A percentile compares a stretch with the other conserved stretches of the same genome.
Evolutionary conservation across 2,113 vertebrate genomes (phyloP).

Genomic region (Oryzias woworae): DNA sequence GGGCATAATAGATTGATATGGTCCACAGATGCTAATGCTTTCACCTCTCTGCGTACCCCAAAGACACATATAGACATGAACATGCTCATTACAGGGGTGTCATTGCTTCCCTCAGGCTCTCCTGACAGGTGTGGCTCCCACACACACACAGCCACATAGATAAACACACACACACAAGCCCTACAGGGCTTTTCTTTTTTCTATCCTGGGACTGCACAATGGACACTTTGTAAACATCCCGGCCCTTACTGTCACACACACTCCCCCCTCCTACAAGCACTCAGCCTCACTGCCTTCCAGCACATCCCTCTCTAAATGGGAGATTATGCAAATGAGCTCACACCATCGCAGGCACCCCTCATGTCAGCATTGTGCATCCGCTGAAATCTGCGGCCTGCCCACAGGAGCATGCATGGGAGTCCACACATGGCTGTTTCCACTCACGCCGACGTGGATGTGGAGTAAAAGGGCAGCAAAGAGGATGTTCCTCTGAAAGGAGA

Average conservation of each 20-base stretch:
- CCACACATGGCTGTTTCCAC: conserved; percentile 47
- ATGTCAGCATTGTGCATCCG: conserved; percentile 68
- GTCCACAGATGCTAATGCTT: conserved; percentile 55
- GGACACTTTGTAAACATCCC: conserved; percentile 70
- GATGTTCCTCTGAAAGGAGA: conserved; percentile 18
- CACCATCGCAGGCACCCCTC: conserved; percentile 49
- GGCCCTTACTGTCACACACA: conserved; percentile 49
- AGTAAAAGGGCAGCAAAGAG: conserved; percentile 35
- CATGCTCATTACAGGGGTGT: conserved; percentile 57
- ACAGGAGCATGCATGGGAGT: conserved; percentile 46
- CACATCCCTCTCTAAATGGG: conserved; percentile 76
- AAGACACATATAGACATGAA: conserved; percentile 26
- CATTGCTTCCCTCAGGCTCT: conserved; percentile 67
- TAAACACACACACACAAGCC: conserved; percentile 48
- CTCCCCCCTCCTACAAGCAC: conserved; percentile 19
- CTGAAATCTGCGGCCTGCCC: conserved; percentile 54
- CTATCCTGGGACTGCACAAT: conserved; percentile 70
- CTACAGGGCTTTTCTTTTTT: conserved; percentile 67
- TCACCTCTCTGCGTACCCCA: conserved; percentile 36
- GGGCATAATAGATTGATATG: conserved; percentile 68
- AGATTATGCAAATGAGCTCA: conserved; percentile 74
- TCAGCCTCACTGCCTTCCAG: conserved; percentile 48
- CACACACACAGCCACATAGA: conserved; percentile 41
- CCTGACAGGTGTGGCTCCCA: conserved; percentile 74
- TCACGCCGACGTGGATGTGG: conserved; percentile 40